phyloP scores from a whole-genome alignment of 2,888 invertebrate genomes.

The Limenitis camilla region DNA sequence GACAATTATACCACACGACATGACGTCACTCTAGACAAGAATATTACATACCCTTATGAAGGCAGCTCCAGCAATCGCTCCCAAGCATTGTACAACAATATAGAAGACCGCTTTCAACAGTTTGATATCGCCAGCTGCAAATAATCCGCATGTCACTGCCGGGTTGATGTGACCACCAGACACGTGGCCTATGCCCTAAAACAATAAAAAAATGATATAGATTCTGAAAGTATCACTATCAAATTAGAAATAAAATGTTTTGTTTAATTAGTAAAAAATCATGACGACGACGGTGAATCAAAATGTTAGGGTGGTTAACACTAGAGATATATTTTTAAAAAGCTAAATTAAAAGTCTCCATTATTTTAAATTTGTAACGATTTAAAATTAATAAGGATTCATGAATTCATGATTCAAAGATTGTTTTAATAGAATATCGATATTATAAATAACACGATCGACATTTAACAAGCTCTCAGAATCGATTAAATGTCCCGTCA shows the following conservation, averaged over 20 bases:
- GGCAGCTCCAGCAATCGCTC: conserved; percentile 87
- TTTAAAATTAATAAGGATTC: not conserved
- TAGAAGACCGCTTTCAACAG: conserved; percentile 86
- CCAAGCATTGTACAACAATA: conserved; percentile 85
- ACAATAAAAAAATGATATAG: conserved; percentile 31
- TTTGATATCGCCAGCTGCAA: conserved; percentile 86
- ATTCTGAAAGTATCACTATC: no score
- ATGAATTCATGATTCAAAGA: not conserved
- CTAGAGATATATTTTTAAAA: no score
- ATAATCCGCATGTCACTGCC: conserved; percentile 88
- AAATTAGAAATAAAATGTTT: no score
- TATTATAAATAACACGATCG: conserved; percentile 8
- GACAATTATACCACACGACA: not conserved
- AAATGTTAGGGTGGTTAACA: no score
- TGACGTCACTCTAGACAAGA: not conserved
- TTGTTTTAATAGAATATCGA: not conserved
- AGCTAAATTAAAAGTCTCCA: no score
- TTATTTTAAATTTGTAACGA: no score
- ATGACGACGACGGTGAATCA: no score
- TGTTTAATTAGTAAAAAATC: no score
- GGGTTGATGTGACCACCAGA: conserved; percentile 96
- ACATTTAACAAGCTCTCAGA: conserved; percentile 10
- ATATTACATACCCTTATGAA: conserved; percentile 76
- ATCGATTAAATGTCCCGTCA: conserved; percentile 16
- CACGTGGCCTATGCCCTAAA: conserved; percentile 86